These are phyloP conservation scores for Zosterops hypoxanthus DNA, from an alignment of 2,113 vertebrate genomes.

Conservation along the genomic window DNA sequence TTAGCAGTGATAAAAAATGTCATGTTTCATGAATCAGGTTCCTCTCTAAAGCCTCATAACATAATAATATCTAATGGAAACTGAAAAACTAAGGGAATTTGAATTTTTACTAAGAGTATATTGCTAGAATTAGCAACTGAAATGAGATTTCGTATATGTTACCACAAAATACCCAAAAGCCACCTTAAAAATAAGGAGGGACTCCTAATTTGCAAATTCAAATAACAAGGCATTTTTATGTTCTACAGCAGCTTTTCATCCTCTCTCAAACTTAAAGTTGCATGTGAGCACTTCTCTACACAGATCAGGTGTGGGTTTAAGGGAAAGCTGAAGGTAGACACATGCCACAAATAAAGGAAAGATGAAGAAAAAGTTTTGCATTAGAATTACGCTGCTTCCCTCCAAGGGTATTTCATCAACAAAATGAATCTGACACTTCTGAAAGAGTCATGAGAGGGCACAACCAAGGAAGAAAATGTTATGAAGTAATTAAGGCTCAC, in stretches of 20 bases:
- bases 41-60: not conserved
- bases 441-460: not conserved
- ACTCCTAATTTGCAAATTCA: not conserved
- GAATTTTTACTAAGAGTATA: not conserved
- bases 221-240: not conserved
- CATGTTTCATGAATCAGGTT: not conserved
- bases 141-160: not conserved
- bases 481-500: not conserved
- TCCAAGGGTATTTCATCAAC: not conserved
- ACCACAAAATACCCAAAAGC: not conserved
- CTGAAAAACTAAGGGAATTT: not conserved
- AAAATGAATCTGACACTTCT: not conserved
- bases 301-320: not conserved
- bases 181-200: not conserved
- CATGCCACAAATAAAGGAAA: accelerated
- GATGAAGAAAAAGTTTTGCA: not conserved
- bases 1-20: not conserved
- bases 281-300: not conserved
- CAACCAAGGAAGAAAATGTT: not conserved
- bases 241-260: not conserved
- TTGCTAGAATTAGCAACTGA: not conserved
- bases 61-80: not conserved
- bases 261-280: not conserved
- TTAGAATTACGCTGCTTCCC: not conserved
- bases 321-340: not conserved